phyloP scores from a whole-genome alignment of 2,113 vertebrate genomes.

The Brachyistius frenatus region DNA sequence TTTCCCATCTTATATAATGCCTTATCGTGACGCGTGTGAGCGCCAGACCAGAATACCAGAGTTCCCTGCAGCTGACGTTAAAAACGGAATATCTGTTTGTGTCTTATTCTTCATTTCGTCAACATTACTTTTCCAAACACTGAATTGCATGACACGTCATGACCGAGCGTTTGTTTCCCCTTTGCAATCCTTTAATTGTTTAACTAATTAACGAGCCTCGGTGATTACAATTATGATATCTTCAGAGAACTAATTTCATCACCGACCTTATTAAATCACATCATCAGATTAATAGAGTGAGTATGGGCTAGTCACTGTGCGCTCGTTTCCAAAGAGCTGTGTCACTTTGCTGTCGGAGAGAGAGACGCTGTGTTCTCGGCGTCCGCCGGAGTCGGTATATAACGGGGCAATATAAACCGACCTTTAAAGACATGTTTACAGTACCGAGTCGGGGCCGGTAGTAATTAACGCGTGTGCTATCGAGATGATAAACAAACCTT shows the following conservation, averaged over 20 bases:
- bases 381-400: not conserved
- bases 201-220: conserved; percentile 45
- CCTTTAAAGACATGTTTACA: not conserved
- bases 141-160: conserved; percentile 9
- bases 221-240: conserved; percentile 44
- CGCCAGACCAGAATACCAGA: too few relatives aligned
- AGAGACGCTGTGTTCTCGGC: not conserved
- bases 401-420: not conserved
- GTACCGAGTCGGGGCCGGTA: not conserved
- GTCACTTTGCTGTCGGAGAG: conserved; percentile 4
- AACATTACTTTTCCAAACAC: conserved; percentile 1
- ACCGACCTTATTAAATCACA: conserved; percentile 36
- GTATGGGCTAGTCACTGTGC: conserved; percentile 55
- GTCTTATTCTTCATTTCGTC: not conserved
- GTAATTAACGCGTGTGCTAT: conserved; percentile 20
- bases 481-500: conserved; percentile 25
- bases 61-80: too few relatives aligned
- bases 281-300: conserved; percentile 58
- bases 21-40: too few relatives aligned
- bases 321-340: conserved; percentile 38
- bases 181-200: conserved; percentile 32
- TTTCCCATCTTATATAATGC: too few relatives aligned
- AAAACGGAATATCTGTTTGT: not conserved
- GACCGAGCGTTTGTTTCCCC: conserved; percentile 12
- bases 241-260: conserved; percentile 51